phyloP scores from a whole-genome alignment of 1,140 invertebrate species.

The Theocolax elegans region DNA sequence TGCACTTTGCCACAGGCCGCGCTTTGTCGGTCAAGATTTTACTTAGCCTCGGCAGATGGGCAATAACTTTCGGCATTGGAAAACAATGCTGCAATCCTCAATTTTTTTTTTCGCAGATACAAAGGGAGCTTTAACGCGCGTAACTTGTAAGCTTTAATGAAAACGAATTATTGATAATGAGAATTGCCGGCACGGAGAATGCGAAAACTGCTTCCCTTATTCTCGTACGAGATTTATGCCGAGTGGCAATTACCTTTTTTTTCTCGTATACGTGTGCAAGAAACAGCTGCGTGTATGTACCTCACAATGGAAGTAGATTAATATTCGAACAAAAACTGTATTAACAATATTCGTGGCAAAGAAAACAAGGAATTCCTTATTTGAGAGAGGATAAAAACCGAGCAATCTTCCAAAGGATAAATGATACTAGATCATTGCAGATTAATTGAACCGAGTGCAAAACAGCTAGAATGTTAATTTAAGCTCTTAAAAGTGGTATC shows the following conservation, averaged over 20 bases:
- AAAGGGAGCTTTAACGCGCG: conserved; percentile 1
- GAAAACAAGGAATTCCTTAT: no score
- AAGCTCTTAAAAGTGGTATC: background rate
- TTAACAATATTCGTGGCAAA: no score
- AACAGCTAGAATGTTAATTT: conserved; percentile 20
- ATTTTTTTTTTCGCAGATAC: background rate
- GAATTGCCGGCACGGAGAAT: background rate
- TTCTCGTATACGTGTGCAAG: no score
- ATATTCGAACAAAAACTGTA: no score
- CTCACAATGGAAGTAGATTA: no score
- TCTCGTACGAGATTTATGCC: no score
- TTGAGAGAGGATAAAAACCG: background rate
- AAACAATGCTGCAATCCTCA: conserved; percentile 14
- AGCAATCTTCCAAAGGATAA: background rate
- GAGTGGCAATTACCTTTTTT: no score
- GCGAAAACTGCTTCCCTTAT: no score
- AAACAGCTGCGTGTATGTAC: no score
- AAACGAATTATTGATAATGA: conserved; percentile 27
- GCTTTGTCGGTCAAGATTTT: conserved; percentile 22
- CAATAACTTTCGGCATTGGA: conserved; percentile 24
- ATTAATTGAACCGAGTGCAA: no score
- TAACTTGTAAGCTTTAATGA: conserved; percentile 1
- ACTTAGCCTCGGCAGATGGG: background rate
- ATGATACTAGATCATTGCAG: background rate
- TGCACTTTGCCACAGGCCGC: background rate